Percentiles rank a stretch among this genome's conserved stretches.
Evolutionary conservation across 2,797 vertebrate genomes (phyloP).

Genomic region (Malurus splendens): DNA sequence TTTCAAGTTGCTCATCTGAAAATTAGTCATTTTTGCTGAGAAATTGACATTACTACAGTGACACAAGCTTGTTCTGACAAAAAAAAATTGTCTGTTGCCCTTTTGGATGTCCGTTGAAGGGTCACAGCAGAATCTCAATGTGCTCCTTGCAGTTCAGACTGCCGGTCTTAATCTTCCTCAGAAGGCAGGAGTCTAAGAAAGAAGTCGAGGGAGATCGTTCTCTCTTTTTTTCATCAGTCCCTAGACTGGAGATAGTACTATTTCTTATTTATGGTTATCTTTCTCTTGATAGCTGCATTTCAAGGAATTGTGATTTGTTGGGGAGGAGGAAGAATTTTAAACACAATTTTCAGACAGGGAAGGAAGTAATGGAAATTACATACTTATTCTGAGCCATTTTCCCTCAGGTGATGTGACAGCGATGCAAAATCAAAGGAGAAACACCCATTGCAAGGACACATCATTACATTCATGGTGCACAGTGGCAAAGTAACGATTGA

Average conservation of each 20-base stretch:
- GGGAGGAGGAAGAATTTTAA: not conserved
- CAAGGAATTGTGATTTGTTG: not conserved
- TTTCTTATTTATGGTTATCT: not conserved
- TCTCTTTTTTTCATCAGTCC: not conserved
- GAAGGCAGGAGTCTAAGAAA: not conserved
- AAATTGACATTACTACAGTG: not conserved
- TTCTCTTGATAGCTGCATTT: not conserved
- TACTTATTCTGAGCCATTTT: not conserved
- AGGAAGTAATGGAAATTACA: not conserved
- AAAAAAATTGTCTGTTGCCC: not conserved
- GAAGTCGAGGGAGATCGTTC: not conserved
- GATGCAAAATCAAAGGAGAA: constrained; percentile 25
- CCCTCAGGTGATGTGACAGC: not conserved
- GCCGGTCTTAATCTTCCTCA: not conserved
- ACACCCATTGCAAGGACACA: not conserved
- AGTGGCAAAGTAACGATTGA: not conserved
- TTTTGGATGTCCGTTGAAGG: not conserved
- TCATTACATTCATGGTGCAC: not conserved
- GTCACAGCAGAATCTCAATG: not conserved
- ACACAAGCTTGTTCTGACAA: not conserved
- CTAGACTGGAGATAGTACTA: not conserved
- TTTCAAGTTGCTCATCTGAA: not conserved
- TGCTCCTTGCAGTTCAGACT: not conserved
- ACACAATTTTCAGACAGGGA: not conserved
- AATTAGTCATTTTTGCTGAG: not conserved